Evolutionary conservation across 2,888 invertebrate genomes (phyloP).

Genomic region (Plemyria rubiginata): DNA sequence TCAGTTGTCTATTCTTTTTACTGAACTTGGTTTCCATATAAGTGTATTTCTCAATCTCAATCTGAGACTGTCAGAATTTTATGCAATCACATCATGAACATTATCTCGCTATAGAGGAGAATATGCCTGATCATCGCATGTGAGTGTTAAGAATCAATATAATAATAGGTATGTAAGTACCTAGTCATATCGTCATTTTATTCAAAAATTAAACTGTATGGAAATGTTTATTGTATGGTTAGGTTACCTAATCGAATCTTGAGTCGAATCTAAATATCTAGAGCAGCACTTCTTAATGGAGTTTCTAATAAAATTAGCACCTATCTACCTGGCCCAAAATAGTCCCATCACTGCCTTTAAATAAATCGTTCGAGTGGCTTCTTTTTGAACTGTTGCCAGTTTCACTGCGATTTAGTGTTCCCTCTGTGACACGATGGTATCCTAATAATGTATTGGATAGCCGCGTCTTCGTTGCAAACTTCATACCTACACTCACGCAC

Average conservation of each 20-base stretch:
- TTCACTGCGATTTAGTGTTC: slow-evolving; percentile 10
- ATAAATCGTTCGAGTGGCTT: slow-evolving; percentile 40
- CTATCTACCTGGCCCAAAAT: slow-evolving; percentile 15
- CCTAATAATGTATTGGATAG: background rate
- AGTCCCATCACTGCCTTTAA: slow-evolving; percentile 26
- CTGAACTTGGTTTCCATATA: background rate
- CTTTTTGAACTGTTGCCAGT: slow-evolving; percentile 50
- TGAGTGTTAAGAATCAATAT: too few relatives aligned
- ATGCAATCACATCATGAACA: background rate
- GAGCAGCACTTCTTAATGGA: background rate
- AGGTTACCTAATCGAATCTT: background rate
- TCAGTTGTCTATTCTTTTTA: slow-evolving; percentile 1
- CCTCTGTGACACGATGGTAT: background rate
- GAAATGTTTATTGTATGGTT: background rate
- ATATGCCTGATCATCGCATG: too few relatives aligned
- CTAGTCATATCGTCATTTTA: too few relatives aligned
- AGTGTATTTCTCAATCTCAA: background rate
- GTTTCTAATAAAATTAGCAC: slow-evolving; percentile 5
- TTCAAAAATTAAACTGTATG: too few relatives aligned
- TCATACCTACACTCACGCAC: background rate
- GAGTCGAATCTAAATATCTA: background rate
- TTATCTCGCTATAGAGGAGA: background rate
- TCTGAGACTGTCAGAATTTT: background rate
- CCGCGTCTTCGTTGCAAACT: background rate
- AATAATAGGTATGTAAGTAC: too few relatives aligned